Conservation (phyloP, 2,113 vertebrate genomes). For the Sclerurus mexicanus region DNA sequence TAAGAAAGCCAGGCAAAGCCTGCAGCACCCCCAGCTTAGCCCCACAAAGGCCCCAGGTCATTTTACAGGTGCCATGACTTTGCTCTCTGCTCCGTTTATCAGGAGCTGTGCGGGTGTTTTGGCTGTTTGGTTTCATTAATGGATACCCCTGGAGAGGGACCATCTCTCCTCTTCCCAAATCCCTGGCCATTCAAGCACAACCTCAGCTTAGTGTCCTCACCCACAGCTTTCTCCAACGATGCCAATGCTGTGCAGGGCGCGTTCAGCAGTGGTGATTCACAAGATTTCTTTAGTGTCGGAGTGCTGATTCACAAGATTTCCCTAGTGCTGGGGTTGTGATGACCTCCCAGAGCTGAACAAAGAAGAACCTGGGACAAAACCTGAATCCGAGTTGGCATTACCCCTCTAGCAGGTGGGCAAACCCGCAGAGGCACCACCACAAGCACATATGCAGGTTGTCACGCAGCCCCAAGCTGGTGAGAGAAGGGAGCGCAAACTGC, state of each 20-base stretch:
- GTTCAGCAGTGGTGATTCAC: neutral
- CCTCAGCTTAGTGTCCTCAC: neutral
- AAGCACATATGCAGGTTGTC: fast-evolving
- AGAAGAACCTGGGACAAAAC: neutral
- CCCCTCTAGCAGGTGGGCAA: neutral
- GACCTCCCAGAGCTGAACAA: neutral
- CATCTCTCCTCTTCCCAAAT: neutral
- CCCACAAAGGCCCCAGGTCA: neutral
- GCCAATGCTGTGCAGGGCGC: fast-evolving
- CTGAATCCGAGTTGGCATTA: fast-evolving
- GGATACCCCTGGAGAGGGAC: neutral
- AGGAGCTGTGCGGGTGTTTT: neutral
- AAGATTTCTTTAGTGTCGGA: no score
- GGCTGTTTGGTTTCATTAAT: neutral
- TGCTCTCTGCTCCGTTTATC: neutral
- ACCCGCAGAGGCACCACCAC: neutral
- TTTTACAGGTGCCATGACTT: fast-evolving
- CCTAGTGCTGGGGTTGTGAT: no score
- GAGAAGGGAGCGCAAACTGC: neutral
- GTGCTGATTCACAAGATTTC: no score
- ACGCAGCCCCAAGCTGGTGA: neutral
- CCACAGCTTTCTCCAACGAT: neutral
- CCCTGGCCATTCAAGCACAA: neutral
- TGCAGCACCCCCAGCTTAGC: fast-evolving
- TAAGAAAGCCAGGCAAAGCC: neutral